Evolutionary conservation across 2,888 invertebrate species (phyloP).

Genomic region (Agrochola circellaris): DNA sequence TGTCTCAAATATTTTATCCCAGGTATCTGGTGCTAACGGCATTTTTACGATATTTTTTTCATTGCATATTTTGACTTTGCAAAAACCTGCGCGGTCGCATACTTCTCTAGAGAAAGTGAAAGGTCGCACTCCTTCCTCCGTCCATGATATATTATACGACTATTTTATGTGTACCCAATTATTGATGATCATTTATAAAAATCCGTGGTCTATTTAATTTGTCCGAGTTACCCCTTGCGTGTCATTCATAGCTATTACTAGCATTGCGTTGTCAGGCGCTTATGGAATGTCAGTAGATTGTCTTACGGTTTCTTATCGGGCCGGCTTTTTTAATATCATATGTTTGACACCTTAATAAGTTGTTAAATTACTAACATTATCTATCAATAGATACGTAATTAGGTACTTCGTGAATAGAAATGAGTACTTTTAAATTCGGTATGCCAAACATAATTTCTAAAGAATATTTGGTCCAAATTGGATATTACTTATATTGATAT

Average conservation of each 20-base stretch:
- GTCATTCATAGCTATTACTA: constrained; percentile 69
- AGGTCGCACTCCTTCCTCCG: constrained; percentile 78
- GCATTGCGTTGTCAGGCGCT: constrained; percentile 68
- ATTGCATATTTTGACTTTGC: constrained; percentile 65
- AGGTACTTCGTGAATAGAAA: constrained; percentile 26
- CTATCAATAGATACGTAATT: constrained; percentile 9
- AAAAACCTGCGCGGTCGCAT: constrained; percentile 72
- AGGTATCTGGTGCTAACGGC: constrained; percentile 36
- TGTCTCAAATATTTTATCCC: constrained; percentile 18
- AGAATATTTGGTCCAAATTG: constrained; percentile 34
- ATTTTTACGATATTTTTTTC: constrained; percentile 39
- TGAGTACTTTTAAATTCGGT: constrained; percentile 20
- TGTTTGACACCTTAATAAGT: constrained; percentile 5
- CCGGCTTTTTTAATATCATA: constrained; percentile 27
- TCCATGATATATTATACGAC: constrained; percentile 69
- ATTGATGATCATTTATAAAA: constrained; percentile 49
- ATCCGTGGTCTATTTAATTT: constrained; percentile 63
- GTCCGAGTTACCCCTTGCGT: constrained; percentile 69
- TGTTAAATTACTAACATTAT: constrained; percentile 18
- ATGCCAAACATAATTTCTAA: constrained; percentile 32
- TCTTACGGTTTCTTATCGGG: constrained; percentile 52
- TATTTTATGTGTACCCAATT: constrained; percentile 61
- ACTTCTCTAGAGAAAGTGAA: constrained; percentile 84
- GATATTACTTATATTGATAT: constrained; percentile 43
- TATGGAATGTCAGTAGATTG: constrained; percentile 69